Percentiles rank a stretch among this genome's conserved stretches.
Conservation (phyloP, 1,140 invertebrate species). For the Drosophila jambulina region DNA sequence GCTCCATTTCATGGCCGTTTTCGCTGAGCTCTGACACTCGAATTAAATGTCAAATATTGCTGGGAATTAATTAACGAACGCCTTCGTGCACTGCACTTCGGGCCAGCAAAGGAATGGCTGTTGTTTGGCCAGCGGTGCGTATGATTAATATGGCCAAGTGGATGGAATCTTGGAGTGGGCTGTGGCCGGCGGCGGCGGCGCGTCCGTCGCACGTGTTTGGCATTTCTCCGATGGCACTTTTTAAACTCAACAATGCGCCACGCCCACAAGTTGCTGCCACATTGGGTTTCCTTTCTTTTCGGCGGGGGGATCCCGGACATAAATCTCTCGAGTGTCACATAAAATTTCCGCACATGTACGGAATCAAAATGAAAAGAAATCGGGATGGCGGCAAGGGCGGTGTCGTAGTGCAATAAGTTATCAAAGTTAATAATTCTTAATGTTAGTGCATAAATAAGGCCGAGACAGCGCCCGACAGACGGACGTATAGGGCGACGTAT, state of each 20-base stretch:
- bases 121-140: constrained; percentile 54
- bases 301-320: constrained; percentile 32
- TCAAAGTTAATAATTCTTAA: constrained; percentile 84
- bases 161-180: constrained; percentile 17
- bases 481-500: constrained; percentile 9
- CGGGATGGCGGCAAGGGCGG: constrained; percentile 4
- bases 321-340: constrained; percentile 83
- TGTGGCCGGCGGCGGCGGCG: constrained; percentile 6
- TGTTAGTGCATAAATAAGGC: constrained; percentile 83
- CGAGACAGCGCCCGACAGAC: constrained; percentile 4
- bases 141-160: constrained; percentile 69
- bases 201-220: constrained; percentile 51
- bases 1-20: constrained; percentile 47
- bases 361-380: constrained; percentile 79
- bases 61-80: constrained; percentile 70
- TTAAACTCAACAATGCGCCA: constrained; percentile 69
- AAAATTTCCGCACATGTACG: constrained; percentile 82
- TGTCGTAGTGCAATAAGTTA: constrained; percentile 76
- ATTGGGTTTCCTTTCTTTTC: constrained; percentile 19
- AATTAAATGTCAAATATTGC: constrained; percentile 69
- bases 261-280: constrained; percentile 45
- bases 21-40: constrained; percentile 38
- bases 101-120: too few relatives aligned
- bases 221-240: constrained; percentile 56
- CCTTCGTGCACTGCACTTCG: constrained; percentile 22